These are phyloP conservation scores for Acanthosepion esculentum DNA, from an alignment of 2,888 invertebrate genomes.

Conservation along the genomic window DNA sequence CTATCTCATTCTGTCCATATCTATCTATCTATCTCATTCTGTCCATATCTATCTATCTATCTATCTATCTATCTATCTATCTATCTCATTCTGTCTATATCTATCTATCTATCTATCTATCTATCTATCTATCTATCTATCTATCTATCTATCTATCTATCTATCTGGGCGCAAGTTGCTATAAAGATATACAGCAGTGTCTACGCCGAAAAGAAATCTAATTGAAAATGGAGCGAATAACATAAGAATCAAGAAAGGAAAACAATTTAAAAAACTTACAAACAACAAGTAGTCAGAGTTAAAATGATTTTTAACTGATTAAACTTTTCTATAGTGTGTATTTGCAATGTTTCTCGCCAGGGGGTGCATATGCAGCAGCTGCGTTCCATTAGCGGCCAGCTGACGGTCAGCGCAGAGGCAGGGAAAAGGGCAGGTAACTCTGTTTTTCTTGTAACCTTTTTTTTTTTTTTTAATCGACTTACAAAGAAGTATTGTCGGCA, in stretches of 20 bases:
- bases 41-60: too few relatives aligned
- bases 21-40: too few relatives aligned
- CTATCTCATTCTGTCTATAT: not conserved
- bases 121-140: not conserved
- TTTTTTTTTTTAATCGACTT: not conserved
- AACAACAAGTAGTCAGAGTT: not conserved
- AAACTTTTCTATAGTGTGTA: not conserved
- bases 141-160: not conserved
- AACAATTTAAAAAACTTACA: not conserved
- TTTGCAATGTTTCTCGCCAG: not conserved
- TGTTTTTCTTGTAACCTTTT: not conserved
- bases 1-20: too few relatives aligned
- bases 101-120: not conserved
- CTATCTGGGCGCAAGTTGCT: not conserved
- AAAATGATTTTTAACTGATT: conserved; percentile 8
- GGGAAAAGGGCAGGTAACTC: not conserved
- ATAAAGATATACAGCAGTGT: not conserved
- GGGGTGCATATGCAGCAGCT: not conserved
- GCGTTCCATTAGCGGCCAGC: not conserved
- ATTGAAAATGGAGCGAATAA: not conserved
- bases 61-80: too few relatives aligned
- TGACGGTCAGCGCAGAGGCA: not conserved
- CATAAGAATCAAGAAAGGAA: not conserved
- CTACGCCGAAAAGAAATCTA: not conserved
- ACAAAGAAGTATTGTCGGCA: not conserved